Base-by-base conservation (phyloP, 2,113 vertebrate genomes). In the Campylomormyrus tamandua region DNA sequence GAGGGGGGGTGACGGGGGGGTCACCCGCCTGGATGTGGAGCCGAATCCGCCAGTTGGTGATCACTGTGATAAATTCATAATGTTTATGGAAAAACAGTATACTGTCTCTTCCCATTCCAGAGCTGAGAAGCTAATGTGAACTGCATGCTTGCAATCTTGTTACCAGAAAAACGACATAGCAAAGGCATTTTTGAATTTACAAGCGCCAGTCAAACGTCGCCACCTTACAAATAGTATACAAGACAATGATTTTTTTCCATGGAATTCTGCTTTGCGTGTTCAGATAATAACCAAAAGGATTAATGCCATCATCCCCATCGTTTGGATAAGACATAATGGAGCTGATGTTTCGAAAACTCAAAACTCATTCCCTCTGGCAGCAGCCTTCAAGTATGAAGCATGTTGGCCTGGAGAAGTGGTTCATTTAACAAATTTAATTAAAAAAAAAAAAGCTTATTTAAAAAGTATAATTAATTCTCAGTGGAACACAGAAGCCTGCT, bases 401-500 rank as follows among this genome's bases (percentile, higher is more conserved):
- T 86, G 27, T 87, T 87, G 85, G 85, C 85, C 27, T 45, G 83
- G 83, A 48, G 83, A 39, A 84, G 42, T 35, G n/a, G n/a, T 45
- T 24, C 46, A 48, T 31, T 35, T n/a, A n/a, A 10, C 88, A 87
- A 21, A 35, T 39, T 86, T 66, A 53, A 62, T 48, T 70, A 45
- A 86, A 86, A 19, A 42, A 24, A 66, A 46, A 46, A 19, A 74
- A 49, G 27, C 15, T 35, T 46, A 50, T 84, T 84, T 85, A 56
- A 89, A 89, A 84, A 42, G 50, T 62, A 83, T 70, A 87, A 87
- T 53, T 87, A 53, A 87, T 48, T 53, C 49, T 42, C 56, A 62
- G 66, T 89, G 84, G 52, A 52, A 87, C 89, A 90, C 84, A 58
- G 35, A 42, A 48, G 62, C 83, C 58, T 89, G 88, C 84, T 91